Evolutionary conservation across 2,888 invertebrate genomes (phyloP).

Genomic region (Ganaspis brasiliensis): DNA sequence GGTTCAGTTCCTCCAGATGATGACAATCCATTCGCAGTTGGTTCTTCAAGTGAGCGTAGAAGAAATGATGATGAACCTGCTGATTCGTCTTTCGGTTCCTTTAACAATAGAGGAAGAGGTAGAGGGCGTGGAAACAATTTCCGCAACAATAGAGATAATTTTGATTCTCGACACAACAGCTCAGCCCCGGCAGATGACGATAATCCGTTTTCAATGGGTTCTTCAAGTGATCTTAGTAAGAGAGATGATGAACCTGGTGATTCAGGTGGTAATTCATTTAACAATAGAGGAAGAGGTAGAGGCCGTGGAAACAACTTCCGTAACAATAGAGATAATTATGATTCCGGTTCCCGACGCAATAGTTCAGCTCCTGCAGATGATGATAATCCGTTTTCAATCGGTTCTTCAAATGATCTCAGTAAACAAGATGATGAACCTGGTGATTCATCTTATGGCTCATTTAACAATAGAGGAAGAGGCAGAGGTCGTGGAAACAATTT

Average conservation of each 20-base stretch:
- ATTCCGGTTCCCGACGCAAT: neutral
- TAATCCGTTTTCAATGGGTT: constrained; percentile 11
- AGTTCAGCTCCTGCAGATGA: neutral
- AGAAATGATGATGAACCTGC: constrained; percentile 17
- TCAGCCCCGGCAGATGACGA: neutral
- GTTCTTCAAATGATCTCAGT: neutral
- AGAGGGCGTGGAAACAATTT: neutral
- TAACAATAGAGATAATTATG: neutral
- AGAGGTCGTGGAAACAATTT: neutral
- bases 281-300: neutral
- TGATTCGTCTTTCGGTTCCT: constrained; percentile 61
- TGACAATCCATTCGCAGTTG: constrained; percentile 15
- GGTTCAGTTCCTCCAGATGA: neutral
- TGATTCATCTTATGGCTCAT: constrained; percentile 63
- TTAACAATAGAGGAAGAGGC: neutral
- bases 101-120: no score
- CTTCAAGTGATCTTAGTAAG: neutral
- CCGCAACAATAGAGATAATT: neutral
- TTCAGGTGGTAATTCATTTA: neutral
- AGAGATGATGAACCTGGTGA: no score
- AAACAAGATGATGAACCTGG: neutral
- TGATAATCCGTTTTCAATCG: constrained; percentile 21
- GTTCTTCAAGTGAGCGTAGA: constrained; percentile 7
- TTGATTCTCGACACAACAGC: no score
- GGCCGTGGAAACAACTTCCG: neutral